Evolutionary conservation across 2,797 vertebrate species (phyloP), one percentile per base, ranked within the genome.

Genomic region (Microchirus variegatus): DNA sequence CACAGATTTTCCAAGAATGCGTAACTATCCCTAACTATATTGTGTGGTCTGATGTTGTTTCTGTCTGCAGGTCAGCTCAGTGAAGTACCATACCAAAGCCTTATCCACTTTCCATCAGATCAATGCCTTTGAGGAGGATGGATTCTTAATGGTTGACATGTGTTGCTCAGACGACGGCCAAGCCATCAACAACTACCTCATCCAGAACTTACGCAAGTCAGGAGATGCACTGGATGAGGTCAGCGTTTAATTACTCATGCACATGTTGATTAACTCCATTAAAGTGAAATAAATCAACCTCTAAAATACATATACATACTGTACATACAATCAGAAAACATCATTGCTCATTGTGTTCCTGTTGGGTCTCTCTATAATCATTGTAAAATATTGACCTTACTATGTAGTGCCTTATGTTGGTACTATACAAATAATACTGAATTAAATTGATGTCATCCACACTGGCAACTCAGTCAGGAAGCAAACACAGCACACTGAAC

Each of bases 81-180:
- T 93, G 42, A 93, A 82, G 54, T 97, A 96, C 86, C 86, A 91
- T 78, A 88, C 91, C 75, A 91, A 91, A 65, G 89, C 95, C 45
- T 82, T 97, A 54, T 70, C 90, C 26, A 87, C 57, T 70, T 98
- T 97, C 88, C 97, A 99, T 82, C 96, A 98, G 81, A 98, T 98
- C 89, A 99, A 97, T 37, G 95, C 97, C 73, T 98, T 95, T 54
- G 97, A 99, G 86, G 94, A 98, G 52, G 71, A 87, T 1, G 95
- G 91, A 56, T 96, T 95, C 63, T 77, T 99, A 68, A 89, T 99
- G 65, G 59, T 98, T 13, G 97, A 99, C 73, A 70, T 97, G 70
- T 98, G 96, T 87, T 94, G 94, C 84, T 86, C 94, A 15, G 95
- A 97, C 6, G 78, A 94, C 4, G 96, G 95, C 44, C 46, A 80